Evolutionary conservation across 2,113 vertebrate genomes (phyloP).

Genomic region (Pangasianodon gigas): DNA sequence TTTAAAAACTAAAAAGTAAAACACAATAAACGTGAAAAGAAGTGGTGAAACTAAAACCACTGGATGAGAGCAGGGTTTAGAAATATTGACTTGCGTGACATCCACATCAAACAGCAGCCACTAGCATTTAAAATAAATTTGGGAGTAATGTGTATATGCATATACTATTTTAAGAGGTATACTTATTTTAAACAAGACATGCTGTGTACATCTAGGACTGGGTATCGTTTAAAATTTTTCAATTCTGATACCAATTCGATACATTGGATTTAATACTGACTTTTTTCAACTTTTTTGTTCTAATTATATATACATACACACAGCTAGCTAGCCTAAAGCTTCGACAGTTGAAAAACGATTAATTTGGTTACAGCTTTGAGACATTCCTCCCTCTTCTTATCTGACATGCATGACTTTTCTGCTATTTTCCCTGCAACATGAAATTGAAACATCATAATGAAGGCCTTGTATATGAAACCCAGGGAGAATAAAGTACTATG

Average conservation of each 20-base stretch:
- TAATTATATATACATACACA: not conserved
- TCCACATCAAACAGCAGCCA: constrained; percentile 80
- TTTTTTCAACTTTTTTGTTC: not conserved
- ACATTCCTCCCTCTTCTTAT: not conserved
- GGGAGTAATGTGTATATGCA: not conserved
- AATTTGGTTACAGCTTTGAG: not conserved
- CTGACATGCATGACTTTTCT: not conserved
- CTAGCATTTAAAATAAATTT: not conserved
- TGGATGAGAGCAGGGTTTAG: constrained; percentile 87
- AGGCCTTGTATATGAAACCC: not conserved
- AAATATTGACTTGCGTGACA: constrained; percentile 98
- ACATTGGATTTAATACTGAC: not conserved
- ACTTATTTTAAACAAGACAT: not conserved
- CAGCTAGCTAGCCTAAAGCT: not conserved
- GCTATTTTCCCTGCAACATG: not conserved
- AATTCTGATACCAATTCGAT: not conserved
- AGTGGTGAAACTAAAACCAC: constrained; percentile 80
- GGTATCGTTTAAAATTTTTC: not conserved
- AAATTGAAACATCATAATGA: not conserved
- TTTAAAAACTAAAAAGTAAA: constrained; percentile 70
- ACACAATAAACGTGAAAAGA: constrained; percentile 68
- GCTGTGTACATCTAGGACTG: not conserved
- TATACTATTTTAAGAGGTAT: not conserved
- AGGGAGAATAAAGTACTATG: not conserved
- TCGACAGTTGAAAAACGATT: not conserved